Evolutionary conservation across 1,140 invertebrate species (phyloP).

Genomic region (Platyura marginata): DNA sequence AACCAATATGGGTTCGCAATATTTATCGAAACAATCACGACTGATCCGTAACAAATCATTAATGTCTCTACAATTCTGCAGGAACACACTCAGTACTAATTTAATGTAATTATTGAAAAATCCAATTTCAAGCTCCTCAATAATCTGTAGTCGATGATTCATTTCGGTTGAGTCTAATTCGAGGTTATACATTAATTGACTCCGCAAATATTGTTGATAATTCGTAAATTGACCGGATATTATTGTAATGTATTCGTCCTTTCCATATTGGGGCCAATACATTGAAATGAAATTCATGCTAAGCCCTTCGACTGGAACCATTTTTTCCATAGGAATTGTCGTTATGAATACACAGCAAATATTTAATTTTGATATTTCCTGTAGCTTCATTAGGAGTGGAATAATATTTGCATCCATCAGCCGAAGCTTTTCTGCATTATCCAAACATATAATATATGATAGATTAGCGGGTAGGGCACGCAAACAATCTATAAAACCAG

Average conservation of each 20-base stretch:
- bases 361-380: slow-evolving; percentile 50
- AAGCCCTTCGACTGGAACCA: slow-evolving; percentile 48
- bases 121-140: slow-evolving; percentile 27
- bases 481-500: slow-evolving; percentile 47
- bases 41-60: slow-evolving; percentile 59
- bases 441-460: slow-evolving; percentile 45
- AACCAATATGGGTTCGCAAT: slow-evolving; percentile 50
- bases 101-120: slow-evolving; percentile 64
- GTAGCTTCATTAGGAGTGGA: slow-evolving; percentile 45
- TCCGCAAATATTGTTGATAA: slow-evolving; percentile 6
- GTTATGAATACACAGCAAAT: slow-evolving; percentile 53
- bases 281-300: slow-evolving; percentile 35
- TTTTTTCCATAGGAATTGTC: slow-evolving; percentile 47
- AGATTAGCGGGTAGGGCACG: slow-evolving; percentile 19
- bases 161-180: background rate
- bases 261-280: slow-evolving; percentile 64
- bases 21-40: slow-evolving; percentile 47
- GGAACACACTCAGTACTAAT: slow-evolving; percentile 63
- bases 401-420: slow-evolving; percentile 53
- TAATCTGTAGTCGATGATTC: background rate
- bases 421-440: slow-evolving; percentile 59
- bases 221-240: slow-evolving; percentile 30
- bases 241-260: slow-evolving; percentile 57
- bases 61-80: slow-evolving; percentile 59
- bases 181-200: slow-evolving; percentile 5